These are phyloP conservation scores for Strix uralensis DNA, from an alignment of 2,113 vertebrate species.

Conservation along the genomic window DNA sequence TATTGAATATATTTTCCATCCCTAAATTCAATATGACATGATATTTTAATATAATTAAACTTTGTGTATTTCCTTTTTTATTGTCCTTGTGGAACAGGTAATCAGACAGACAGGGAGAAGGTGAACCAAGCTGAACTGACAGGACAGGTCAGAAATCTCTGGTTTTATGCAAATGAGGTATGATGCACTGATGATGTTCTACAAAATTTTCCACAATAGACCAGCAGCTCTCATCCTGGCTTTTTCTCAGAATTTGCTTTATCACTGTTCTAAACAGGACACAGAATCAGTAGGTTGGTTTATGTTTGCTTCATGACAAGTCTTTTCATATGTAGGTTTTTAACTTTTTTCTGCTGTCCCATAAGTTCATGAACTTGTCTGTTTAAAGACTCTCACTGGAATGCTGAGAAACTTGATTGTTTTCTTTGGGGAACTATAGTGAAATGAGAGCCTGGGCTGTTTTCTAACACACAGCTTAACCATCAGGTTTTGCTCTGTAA, in stretches of 20 bases:
- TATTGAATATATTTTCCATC: neutral
- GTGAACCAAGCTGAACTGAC: neutral
- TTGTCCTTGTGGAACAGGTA: neutral
- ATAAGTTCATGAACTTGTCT: neutral
- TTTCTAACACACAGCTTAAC: neutral
- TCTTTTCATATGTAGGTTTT: neutral
- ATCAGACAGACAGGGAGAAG: neutral
- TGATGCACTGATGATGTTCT: neutral
- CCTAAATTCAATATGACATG: neutral
- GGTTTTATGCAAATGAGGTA: neutral
- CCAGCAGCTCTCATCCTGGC: accelerated
- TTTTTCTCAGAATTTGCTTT: neutral
- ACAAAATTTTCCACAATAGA: neutral
- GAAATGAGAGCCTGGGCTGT: neutral
- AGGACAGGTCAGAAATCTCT: neutral
- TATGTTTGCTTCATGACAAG: neutral
- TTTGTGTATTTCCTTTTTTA: neutral
- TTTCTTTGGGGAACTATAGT: neutral
- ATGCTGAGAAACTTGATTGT: neutral
- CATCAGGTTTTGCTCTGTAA: neutral
- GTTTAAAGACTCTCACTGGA: neutral
- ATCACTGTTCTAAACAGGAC: neutral
- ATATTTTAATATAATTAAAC: neutral
- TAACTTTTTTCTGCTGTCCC: neutral
- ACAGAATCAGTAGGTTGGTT: neutral